phyloP scores from a whole-genome alignment of 2,888 invertebrate genomes.

The Pyrrhosoma nymphula region DNA sequence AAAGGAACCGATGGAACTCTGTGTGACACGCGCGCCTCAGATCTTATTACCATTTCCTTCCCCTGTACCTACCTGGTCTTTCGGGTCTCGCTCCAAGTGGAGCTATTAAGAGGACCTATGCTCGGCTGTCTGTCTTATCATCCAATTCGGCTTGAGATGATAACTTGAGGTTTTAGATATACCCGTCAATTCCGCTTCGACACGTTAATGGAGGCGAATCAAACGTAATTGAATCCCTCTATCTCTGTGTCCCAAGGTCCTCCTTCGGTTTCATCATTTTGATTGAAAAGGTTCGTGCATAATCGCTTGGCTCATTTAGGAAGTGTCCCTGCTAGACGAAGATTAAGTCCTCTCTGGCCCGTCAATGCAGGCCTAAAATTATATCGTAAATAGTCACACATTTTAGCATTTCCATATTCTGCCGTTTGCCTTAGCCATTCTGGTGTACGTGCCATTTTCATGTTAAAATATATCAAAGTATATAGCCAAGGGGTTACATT shows the following conservation, averaged over 20 bases:
- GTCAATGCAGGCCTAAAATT: not conserved
- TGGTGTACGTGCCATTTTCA: not conserved
- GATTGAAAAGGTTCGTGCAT: not conserved
- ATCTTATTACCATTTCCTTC: not conserved
- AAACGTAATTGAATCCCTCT: not conserved
- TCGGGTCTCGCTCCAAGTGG: not conserved
- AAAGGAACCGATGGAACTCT: not conserved
- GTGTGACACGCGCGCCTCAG: not conserved
- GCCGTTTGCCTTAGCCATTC: not conserved
- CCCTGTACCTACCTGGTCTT: not conserved
- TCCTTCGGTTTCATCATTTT: not conserved
- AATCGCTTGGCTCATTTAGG: not conserved
- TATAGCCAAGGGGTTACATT: not conserved
- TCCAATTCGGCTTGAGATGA: not conserved
- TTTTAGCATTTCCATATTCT: not conserved
- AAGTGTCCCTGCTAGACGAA: not conserved
- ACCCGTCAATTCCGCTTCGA: conserved; percentile 18
- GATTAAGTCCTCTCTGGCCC: not conserved
- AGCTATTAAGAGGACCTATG: not conserved
- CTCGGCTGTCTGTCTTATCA: not conserved
- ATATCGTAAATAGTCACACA: not conserved
- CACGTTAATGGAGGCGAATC: not conserved
- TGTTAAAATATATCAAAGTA: not conserved
- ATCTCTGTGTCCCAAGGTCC: not conserved
- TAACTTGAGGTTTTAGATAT: not conserved